Evolutionary conservation across 2,113 vertebrate species (phyloP).

Genomic region (Anolis carolinensis): DNA sequence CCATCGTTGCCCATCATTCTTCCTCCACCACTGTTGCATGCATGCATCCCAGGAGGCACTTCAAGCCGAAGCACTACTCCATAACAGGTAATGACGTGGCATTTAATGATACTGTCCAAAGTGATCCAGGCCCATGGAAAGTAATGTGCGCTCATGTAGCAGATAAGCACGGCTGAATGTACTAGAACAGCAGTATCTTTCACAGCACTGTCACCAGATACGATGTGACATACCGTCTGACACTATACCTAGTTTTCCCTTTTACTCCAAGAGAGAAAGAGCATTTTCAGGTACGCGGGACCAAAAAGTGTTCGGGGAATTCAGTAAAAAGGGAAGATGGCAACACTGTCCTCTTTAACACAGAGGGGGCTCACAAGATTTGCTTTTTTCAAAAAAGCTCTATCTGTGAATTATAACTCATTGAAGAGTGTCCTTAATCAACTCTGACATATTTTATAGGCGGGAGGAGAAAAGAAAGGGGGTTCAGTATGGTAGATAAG

Average conservation of each 20-base stretch:
- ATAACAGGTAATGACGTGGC: constrained; percentile 99
- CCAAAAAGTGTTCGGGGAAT: constrained; percentile 68
- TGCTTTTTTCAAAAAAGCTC: constrained; percentile 57
- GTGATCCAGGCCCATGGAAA: constrained; percentile 91
- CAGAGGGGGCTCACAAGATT: constrained; percentile 75
- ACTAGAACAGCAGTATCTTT: constrained; percentile 83
- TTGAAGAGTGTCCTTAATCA: constrained; percentile 85
- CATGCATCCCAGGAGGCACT: constrained; percentile 84
- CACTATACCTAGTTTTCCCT: constrained; percentile 76
- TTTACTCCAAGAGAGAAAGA: constrained; percentile 73
- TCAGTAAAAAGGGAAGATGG: constrained; percentile 74
- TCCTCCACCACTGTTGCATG: constrained; percentile 72
- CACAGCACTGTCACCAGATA: constrained; percentile 89
- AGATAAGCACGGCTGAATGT: constrained; percentile 92
- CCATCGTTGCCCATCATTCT: constrained; percentile 89
- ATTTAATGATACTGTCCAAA: constrained; percentile 99
- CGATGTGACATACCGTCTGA: constrained; percentile 89
- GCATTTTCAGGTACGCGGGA: constrained; percentile 71
- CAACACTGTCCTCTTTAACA: constrained; percentile 78
- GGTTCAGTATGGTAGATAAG: constrained; percentile 89
- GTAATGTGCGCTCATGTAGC: constrained; percentile 90
- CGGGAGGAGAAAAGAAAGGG: constrained; percentile 79
- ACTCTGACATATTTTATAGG: constrained; percentile 85
- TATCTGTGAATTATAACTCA: constrained; percentile 80
- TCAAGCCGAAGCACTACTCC: constrained; percentile 90